phyloP scores from a whole-genome alignment of 2,888 invertebrate genomes.

The Onchidella celtica region DNA sequence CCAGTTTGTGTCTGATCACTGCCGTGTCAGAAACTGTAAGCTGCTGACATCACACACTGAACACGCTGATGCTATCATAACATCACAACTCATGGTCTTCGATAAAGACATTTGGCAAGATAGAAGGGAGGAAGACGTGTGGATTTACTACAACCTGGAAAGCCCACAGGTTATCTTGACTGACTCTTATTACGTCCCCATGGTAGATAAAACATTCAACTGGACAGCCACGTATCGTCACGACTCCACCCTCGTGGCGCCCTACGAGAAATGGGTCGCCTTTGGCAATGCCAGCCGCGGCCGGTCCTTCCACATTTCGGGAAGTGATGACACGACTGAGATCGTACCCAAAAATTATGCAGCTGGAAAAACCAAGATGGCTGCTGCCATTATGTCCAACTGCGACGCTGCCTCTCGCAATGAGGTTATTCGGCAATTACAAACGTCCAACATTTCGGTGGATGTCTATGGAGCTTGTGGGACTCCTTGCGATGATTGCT shows the following conservation, averaged over 20 bases:
- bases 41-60: neutral
- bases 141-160: constrained; percentile 95
- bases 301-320: neutral
- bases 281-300: constrained; percentile 67
- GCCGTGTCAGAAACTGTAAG: neutral
- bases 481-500: constrained; percentile 88
- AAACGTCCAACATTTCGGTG: constrained; percentile 88
- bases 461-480: constrained; percentile 78
- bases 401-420: constrained; percentile 94
- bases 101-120: too few species aligned
- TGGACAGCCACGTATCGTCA: constrained; percentile 97
- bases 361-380: constrained; percentile 94
- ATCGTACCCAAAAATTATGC: constrained; percentile 66
- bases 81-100: neutral
- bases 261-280: constrained; percentile 95
- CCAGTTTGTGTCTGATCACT: neutral
- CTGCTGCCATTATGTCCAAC: constrained; percentile 98
- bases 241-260: constrained; percentile 97
- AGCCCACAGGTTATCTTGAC: constrained; percentile 86
- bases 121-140: constrained; percentile 83
- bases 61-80: neutral
- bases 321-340: too few species aligned
- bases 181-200: too few species aligned
- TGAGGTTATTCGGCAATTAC: constrained; percentile 90
- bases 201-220: constrained; percentile 83